A percentile compares a stretch with the other conserved stretches of the same genome.
phyloP scores from a whole-genome alignment of 2,797 vertebrate species.

The Phalloptychus januarius region DNA sequence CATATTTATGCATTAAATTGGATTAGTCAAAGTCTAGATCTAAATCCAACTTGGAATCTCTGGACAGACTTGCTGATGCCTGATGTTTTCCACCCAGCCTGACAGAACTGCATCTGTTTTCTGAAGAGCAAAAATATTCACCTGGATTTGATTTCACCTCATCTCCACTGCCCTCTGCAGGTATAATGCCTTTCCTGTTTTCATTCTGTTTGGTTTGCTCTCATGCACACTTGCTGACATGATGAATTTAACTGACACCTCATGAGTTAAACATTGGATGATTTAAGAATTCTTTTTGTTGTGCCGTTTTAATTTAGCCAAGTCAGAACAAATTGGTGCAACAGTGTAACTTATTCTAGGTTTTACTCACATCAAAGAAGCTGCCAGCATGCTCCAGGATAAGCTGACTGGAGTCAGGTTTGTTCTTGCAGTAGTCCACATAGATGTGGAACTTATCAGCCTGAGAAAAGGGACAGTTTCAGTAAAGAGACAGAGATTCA shows the following conservation, averaged over 20 bases:
- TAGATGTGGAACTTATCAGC: conserved; percentile 99
- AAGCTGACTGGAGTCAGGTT: conserved; percentile 97
- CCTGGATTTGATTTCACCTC: no score
- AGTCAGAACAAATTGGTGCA: background rate
- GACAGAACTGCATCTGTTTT: background rate
- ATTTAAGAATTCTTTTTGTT: background rate
- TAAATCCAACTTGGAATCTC: background rate
- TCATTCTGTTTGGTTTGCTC: background rate
- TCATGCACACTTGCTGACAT: background rate
- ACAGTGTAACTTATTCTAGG: background rate
- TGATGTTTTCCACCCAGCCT: background rate
- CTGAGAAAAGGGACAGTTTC: conserved; percentile 59
- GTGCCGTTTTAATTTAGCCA: background rate
- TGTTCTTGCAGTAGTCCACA: conserved; percentile 99
- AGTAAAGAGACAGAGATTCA: background rate
- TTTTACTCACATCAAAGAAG: conserved; percentile 94
- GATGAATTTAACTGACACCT: background rate
- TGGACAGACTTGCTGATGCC: background rate
- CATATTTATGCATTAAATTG: background rate
- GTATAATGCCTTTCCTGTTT: background rate
- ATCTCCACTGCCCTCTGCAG: background rate
- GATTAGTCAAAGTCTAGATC: background rate
- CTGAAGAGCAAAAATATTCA: background rate
- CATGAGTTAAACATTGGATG: background rate
- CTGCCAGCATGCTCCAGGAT: conserved; percentile 94